phyloP scores from a whole-genome alignment of 2,797 vertebrate genomes.

The Poecilia wingei region DNA sequence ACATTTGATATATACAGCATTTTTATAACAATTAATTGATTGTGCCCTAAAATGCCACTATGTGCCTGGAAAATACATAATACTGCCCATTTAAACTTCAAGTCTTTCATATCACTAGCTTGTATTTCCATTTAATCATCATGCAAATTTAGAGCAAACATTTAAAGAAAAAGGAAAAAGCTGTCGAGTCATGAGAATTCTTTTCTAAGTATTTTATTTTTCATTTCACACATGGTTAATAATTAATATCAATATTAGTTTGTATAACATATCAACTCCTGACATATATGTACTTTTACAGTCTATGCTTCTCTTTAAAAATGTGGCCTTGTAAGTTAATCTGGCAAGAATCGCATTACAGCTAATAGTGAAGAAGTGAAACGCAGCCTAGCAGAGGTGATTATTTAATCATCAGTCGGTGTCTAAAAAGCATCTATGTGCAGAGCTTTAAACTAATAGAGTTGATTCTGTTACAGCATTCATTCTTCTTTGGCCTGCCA shows the following conservation, averaged over 20 bases:
- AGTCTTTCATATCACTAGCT: too few species aligned
- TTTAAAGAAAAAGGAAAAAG: too few species aligned
- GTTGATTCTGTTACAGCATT: not conserved
- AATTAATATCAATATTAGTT: not conserved
- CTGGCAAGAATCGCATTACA: not conserved
- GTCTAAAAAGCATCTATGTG: too few species aligned
- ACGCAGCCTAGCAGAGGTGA: not conserved
- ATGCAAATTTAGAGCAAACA: too few species aligned
- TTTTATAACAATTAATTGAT: too few species aligned
- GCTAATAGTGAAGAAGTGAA: not conserved
- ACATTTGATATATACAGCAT: too few species aligned
- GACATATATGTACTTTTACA: not conserved
- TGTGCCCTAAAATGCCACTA: too few species aligned
- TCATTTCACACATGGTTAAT: not conserved
- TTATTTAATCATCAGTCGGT: not conserved
- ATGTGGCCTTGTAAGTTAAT: slow-evolving; percentile 4
- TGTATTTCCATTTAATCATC: too few species aligned
- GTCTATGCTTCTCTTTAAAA: not conserved
- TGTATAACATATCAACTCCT: not conserved
- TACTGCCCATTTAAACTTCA: too few species aligned
- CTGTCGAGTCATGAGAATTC: not conserved
- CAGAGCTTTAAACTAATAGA: not conserved
- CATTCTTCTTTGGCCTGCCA: not conserved
- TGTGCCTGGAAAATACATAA: too few species aligned
- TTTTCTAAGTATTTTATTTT: not conserved